phyloP scores from a whole-genome alignment of 2,888 invertebrate genomes.

The Timandra comae region DNA sequence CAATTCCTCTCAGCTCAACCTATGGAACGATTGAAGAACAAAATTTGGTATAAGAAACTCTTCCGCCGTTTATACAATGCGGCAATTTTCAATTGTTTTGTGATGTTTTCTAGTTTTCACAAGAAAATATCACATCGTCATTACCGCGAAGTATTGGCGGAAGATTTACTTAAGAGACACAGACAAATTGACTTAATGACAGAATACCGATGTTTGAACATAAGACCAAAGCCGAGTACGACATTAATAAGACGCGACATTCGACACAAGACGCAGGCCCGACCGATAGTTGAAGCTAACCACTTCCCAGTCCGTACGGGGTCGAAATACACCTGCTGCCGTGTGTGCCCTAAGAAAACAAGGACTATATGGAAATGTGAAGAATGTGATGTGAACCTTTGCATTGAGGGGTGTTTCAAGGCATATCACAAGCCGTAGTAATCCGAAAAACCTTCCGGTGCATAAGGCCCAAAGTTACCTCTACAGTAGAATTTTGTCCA shows the following conservation, averaged over 20 bases:
- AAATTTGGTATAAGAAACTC: conserved; percentile 22
- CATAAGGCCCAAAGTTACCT: too few relatives aligned
- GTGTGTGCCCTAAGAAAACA: conserved; percentile 14
- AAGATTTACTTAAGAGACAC: conserved; percentile 13
- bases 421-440: too few relatives aligned
- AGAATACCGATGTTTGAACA: conserved; percentile 7
- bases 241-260: conserved; percentile 1
- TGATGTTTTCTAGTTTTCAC: conserved; percentile 9
- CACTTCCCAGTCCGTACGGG: conserved; percentile 20
- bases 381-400: conserved; percentile 18
- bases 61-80: conserved; percentile 13
- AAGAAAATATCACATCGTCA: conserved; percentile 10
- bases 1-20: too few relatives aligned
- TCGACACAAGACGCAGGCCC: conserved; percentile 1
- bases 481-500: too few relatives aligned
- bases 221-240: conserved; percentile 1
- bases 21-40: conserved; percentile 15
- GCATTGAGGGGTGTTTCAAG: too few relatives aligned
- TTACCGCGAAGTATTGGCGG: conserved; percentile 13
- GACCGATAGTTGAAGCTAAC: conserved; percentile 4
- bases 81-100: conserved; percentile 16
- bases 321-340: conserved; percentile 12
- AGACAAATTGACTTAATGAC: conserved; percentile 14
- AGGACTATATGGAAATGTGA: conserved; percentile 23
- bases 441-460: too few relatives aligned